Evolutionary conservation across 2,797 vertebrate genomes (phyloP).

Genomic region (Danio kyathit): DNA sequence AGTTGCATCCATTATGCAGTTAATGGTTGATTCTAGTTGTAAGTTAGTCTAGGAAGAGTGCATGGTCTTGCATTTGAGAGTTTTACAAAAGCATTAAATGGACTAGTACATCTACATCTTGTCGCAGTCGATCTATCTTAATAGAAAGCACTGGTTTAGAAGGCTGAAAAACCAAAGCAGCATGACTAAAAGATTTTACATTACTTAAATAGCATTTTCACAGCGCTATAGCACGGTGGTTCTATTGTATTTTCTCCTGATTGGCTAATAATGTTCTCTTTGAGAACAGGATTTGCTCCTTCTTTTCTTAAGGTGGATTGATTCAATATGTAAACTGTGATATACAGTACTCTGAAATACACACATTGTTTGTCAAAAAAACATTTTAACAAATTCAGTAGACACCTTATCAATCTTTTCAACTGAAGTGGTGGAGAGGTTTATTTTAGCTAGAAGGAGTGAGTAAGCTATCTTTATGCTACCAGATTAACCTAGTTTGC

Average conservation of each 20-base stretch:
- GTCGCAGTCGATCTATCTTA: background rate
- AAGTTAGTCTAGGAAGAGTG: constrained; percentile 2
- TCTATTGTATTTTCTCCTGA: background rate
- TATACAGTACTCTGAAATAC: no score
- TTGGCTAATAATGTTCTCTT: background rate
- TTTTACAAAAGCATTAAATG: constrained; percentile 18
- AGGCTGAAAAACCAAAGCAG: background rate
- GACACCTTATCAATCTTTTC: no score
- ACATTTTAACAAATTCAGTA: no score
- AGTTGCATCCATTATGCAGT: constrained; percentile 33
- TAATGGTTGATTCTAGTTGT: constrained; percentile 10
- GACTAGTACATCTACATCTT: constrained; percentile 9
- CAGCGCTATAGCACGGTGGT: constrained; percentile 24
- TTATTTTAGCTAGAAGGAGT: no score
- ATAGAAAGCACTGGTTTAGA: background rate
- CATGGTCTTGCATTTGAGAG: constrained; percentile 37
- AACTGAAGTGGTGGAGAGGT: no score
- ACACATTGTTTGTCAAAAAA: no score
- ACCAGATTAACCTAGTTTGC: no score
- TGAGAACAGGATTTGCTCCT: background rate
- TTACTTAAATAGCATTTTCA: constrained; percentile 11
- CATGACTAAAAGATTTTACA: constrained; percentile 11
- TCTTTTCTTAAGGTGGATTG: background rate
- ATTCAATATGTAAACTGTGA: no score
- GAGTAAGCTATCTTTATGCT: no score